These are phyloP conservation scores for Arizona elegans DNA, from an alignment of 2,113 vertebrate species.

Conservation along the genomic window DNA sequence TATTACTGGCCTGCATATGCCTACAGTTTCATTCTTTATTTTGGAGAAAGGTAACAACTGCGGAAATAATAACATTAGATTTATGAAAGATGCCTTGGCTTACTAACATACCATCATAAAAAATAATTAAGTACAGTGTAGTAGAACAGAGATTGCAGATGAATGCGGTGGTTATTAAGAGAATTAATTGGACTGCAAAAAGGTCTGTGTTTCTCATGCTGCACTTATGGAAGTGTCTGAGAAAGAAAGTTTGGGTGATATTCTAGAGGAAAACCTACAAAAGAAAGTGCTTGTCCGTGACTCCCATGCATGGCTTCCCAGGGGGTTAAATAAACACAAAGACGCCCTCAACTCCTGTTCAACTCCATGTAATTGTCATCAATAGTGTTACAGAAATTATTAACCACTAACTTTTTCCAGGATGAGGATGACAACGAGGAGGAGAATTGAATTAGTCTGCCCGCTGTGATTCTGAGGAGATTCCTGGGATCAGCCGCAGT, in stretches of 20 bases:
- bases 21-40: constrained; percentile 50
- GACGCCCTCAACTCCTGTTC: background rate
- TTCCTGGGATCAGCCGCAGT: background rate
- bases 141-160: constrained; percentile 39
- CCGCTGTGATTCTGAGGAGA: background rate
- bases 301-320: constrained; percentile 1
- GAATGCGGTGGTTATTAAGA: constrained; percentile 51
- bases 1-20: constrained; percentile 55
- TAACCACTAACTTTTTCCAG: background rate
- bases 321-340: background rate
- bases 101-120: constrained; percentile 48
- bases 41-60: constrained; percentile 40
- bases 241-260: constrained; percentile 33
- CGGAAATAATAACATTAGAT: constrained; percentile 48
- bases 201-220: constrained; percentile 14
- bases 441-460: background rate
- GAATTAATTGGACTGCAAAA: constrained; percentile 39
- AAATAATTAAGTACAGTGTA: constrained; percentile 44
- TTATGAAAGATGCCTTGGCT: constrained; percentile 54
- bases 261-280: constrained; percentile 12
- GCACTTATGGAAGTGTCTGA: constrained; percentile 42
- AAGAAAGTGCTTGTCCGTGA: constrained; percentile 36
- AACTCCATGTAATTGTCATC: background rate
- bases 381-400: background rate
- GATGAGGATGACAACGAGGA: background rate